Base-by-base conservation (phyloP, 2,888 invertebrate genomes). In the Parnassius glacialis region DNA sequence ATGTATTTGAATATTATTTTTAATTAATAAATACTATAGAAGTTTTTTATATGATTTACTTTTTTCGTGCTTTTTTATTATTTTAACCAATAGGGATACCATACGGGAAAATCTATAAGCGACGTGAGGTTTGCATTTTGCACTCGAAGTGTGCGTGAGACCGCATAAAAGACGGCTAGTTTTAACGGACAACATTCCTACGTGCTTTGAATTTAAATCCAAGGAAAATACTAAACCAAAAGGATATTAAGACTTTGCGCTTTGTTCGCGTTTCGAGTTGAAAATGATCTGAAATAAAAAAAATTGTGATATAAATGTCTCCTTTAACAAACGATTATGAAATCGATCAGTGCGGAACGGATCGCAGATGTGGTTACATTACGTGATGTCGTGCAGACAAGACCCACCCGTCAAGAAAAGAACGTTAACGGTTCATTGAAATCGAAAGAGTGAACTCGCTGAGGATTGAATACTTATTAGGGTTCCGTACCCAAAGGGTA, bases 371-470 rank as follows among this genome's bases (percentile, higher is more conserved):
- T 73, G 72, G 71, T 67, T 68, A 69, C 74, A 76, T 85, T 84
- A 83, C 84, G 81, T 81, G 85, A 81, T 83, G 74, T 75, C 70
- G 74, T 73, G 71, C 72, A 78, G 84, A 88, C 85, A 85, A 84
- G 82, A 80, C 76, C 80, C 81, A 78, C 78, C 82, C 74, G 68
- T 62, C 65, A 75, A 81, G 78, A 84, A 83, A 83, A 84, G 78
- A 83, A 78, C 82, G 79, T 89, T 90, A 91, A 90, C 90, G 90
- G 90, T 90, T 89, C 86, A 90, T 89, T 87, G 88, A 87, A 90
- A 90, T 83, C 84, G 86, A 87, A 88, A 88, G 83, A 85, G 79
- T 76, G 74, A 74, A 74, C 74, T 68, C 72, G 75, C 72, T 72
- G 79, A 80, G 34, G 34, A 34, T 84, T 83, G 84, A 82, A 80